Evolutionary conservation across 1,140 invertebrate genomes (phyloP).

Genomic region (Drosophila burlai): DNA sequence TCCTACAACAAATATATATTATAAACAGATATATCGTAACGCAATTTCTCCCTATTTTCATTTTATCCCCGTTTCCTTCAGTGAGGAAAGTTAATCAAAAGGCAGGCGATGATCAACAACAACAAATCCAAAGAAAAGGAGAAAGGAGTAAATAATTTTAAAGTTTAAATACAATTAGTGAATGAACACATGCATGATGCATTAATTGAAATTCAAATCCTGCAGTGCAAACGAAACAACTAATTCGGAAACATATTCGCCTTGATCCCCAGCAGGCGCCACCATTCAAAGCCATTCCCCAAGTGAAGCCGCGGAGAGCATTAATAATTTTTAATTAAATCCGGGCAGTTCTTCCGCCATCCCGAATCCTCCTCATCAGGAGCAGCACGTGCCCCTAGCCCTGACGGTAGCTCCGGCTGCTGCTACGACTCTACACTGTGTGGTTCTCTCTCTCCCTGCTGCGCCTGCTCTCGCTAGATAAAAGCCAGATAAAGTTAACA

Average conservation of each 20-base stretch:
- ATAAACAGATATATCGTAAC: constrained; percentile 54
- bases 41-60: not conserved
- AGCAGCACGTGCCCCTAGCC: constrained; percentile 34
- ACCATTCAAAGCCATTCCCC: constrained; percentile 11
- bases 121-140: constrained; percentile 76
- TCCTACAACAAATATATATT: constrained; percentile 72
- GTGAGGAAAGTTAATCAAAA: constrained; percentile 11
- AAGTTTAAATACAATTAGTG: constrained; percentile 39
- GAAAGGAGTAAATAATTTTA: constrained; percentile 64
- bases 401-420: not conserved
- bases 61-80: not conserved
- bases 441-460: constrained; percentile 26
- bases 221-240: not conserved
- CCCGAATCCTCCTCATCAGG: constrained; percentile 22
- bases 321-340: constrained; percentile 56
- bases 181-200: constrained; percentile 4
- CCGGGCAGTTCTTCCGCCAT: constrained; percentile 1
- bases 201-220: constrained; percentile 10
- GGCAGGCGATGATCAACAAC: constrained; percentile 41
- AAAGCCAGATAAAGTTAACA: constrained; percentile 70
- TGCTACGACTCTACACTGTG: not conserved
- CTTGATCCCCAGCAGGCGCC: not conserved
- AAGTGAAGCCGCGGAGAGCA: constrained; percentile 1
- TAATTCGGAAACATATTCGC: not conserved
- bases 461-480: constrained; percentile 55